Base-by-base conservation (phyloP, 2,113 vertebrate species). In the Tragelaphus buxtoni region DNA sequence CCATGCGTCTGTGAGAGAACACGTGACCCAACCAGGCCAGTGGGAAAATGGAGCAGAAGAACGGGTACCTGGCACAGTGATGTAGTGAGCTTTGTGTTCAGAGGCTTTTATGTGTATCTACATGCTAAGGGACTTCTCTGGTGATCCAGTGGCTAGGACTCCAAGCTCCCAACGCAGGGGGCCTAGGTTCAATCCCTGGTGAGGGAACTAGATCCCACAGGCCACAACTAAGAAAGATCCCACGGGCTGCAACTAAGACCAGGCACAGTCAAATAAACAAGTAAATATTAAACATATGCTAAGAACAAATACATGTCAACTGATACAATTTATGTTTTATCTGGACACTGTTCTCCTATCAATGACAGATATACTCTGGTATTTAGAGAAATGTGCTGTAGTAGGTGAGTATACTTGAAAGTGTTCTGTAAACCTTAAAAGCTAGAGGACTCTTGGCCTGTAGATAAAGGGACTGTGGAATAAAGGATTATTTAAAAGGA, bases 191-290 rank as follows among this genome's bases (percentile, higher is more conserved):
- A 28, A 9, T 76, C 72, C 24, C 3, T 16, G 72, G 7, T 74
- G 20, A 26, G 39, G 69, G 22, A 74, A 26, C 35, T 74, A 7
- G 69, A 74, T 26, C 35, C 69, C 69, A 74, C 5, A 69, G 18
- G 4, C n/a, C 3, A 9, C 63, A 65, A 35, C 2, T 35, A 9
- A 65, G 63, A 65, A 18, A 16, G 13, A 32, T 65, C 4, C 32
- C 32, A 16, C 8, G 0, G 3, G 65, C 69, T 0, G 0, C 69
- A 74, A 26, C 22, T 26, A 24, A 74, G 69, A 6, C 35, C 2
- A 74, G 69, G 22, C 69, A 74, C 35, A 74, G 69, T 42, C 22
- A 74, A 24, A 74, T 42, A 74, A 39, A 72, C 1, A 72, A 42
- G 39, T 7, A 42, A 42, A 42, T 74, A 1, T 13, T 42, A 13